Evolutionary conservation across 37 sponge, comb jelly and placozoan species (phyloP), one percentile per base, ranked within the genome.

Genomic region (Halisarca cf. caerulea): DNA sequence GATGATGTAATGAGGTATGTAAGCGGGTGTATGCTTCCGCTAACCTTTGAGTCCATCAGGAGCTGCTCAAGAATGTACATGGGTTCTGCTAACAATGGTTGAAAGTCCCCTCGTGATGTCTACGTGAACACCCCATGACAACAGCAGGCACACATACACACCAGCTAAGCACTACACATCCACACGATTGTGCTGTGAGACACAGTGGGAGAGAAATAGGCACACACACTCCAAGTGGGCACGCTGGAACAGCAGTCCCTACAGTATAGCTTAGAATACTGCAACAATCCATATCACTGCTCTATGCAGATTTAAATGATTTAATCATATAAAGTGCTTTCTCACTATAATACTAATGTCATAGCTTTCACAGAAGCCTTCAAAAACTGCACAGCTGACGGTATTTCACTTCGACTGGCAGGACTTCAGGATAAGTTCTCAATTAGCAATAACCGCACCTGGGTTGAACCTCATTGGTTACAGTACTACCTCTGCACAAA

Each of bases 401-500:
- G 89, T 94, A 32, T 94, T 94, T 90, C 94, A 94, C 86, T 91
- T 90, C 86, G 82, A 83, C 88, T 58, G 78, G 81, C 97, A 90
- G 98, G 92, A 78, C 88, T 93, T 97, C 95, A 96, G 98, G 96
- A 89, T 86, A 89, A 97, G 98, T 97, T 97, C 95, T 97, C 98
- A 97, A 97, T 89, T 91, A 97, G 98, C 98, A 97, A 97, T 97
- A 95, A 97, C 96, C 98, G 88, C 95, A 91, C 96, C 98, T 97
- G 96, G 96, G 98, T 91, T 89, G 81, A 60, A 91, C 98, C 96
- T 97, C 98, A 97, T 89, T 86, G 92, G 96, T 91, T 97, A 95
- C 87, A 95, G 96, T 97, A 97, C 92, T 94, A 96, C 98, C 96
- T 92, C 98, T 97, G 98, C 98, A 95, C 98, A 97, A 97, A 95